Percentiles rank a stretch among this genome's conserved stretches.
Evolutionary conservation across 2,888 invertebrate species (phyloP).

Genomic region (Drosophila paranaensis): DNA sequence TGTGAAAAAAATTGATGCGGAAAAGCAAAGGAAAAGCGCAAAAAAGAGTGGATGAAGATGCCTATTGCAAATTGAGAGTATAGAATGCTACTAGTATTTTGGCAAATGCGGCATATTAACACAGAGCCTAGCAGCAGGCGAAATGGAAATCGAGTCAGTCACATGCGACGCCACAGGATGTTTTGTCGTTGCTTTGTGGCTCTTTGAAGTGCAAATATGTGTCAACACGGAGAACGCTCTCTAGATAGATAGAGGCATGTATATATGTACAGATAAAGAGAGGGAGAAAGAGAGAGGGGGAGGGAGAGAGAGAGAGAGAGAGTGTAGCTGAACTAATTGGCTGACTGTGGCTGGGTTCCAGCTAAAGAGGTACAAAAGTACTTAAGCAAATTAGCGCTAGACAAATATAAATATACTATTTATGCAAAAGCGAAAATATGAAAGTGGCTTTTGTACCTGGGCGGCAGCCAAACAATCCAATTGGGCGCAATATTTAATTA

Average conservation of each 20-base stretch:
- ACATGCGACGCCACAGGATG: slow-evolving; percentile 1
- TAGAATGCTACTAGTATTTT: slow-evolving; percentile 14
- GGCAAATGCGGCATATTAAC: slow-evolving; percentile 42
- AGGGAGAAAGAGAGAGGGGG: too few relatives aligned
- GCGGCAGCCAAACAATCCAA: slow-evolving; percentile 56
- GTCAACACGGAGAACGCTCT: slow-evolving; percentile 4
- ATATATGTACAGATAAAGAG: too few relatives aligned
- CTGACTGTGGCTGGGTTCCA: not conserved
- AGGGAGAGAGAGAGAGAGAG: not conserved
- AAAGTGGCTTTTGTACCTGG: slow-evolving; percentile 17
- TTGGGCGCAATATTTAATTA: slow-evolving; percentile 69
- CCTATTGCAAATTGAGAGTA: slow-evolving; percentile 25
- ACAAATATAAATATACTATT: slow-evolving; percentile 45
- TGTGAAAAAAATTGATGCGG: slow-evolving; percentile 3
- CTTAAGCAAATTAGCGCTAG: slow-evolving; percentile 40
- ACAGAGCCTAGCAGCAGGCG: slow-evolving; percentile 4
- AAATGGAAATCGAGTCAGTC: slow-evolving; percentile 15
- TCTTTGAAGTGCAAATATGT: slow-evolving; percentile 43
- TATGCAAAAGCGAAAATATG: slow-evolving; percentile 16
- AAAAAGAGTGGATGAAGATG: not conserved
- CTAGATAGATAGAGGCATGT: not conserved
- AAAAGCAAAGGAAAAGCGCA: not conserved
- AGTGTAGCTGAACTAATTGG: slow-evolving; percentile 34
- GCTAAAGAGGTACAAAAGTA: slow-evolving; percentile 26
- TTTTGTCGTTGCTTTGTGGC: not conserved